Percentiles rank a stretch among this genome's conserved stretches.
phyloP scores from a whole-genome alignment of 1,140 invertebrate genomes.

The Matsumurasca onukii region DNA sequence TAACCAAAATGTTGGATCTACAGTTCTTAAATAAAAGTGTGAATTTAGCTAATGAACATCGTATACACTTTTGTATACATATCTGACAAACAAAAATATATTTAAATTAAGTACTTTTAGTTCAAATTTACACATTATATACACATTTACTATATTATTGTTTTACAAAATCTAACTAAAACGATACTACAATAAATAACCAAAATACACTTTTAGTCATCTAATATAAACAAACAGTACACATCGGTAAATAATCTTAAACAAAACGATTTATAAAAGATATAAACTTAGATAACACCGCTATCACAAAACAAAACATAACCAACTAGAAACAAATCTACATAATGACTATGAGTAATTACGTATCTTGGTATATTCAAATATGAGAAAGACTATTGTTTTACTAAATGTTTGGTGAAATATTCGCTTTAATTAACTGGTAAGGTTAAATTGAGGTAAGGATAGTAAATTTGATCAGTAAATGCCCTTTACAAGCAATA shows the following conservation, averaged over 20 bases:
- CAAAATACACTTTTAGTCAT: constrained; percentile 22
- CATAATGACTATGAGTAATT: constrained; percentile 5
- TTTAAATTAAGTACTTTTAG: too few relatives aligned
- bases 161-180: too few relatives aligned
- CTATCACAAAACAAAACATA: constrained; percentile 25
- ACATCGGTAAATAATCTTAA: constrained; percentile 22
- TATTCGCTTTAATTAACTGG: not conserved
- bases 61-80: too few relatives aligned
- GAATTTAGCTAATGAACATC: too few relatives aligned
- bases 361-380: constrained; percentile 15
- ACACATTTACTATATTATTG: too few relatives aligned
- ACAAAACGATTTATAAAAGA: constrained; percentile 23
- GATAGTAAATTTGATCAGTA: not conserved
- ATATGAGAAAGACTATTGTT: not conserved
- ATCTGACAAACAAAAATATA: too few relatives aligned
- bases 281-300: constrained; percentile 23
- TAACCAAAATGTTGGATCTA: too few relatives aligned
- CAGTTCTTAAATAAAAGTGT: too few relatives aligned
- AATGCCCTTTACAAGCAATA: not conserved
- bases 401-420: not conserved
- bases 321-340: constrained; percentile 20
- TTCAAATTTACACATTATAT: constrained; percentile 20
- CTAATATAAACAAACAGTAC: constrained; percentile 4
- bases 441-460: not conserved
- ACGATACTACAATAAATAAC: constrained; percentile 25